Evolutionary conservation across 2,888 invertebrate genomes (phyloP).

Genomic region (Chelonus formosanus): DNA sequence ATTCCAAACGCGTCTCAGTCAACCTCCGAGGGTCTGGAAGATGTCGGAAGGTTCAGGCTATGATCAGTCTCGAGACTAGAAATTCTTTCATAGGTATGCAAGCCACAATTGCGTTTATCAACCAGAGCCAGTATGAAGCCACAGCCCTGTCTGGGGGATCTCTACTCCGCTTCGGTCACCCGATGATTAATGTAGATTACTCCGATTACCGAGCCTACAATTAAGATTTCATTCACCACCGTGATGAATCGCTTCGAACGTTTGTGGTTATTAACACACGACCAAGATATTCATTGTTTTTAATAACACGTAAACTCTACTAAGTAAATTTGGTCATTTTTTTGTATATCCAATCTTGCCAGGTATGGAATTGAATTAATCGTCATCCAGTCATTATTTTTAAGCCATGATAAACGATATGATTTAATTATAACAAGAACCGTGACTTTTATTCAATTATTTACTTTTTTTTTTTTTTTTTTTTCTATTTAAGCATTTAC

Average conservation of each 20-base stretch:
- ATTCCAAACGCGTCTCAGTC: conserved; percentile 68
- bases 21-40: conserved; percentile 57
- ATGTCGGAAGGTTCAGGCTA: too few species aligned
- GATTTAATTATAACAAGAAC: conserved; percentile 12
- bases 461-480: background rate
- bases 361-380: too few species aligned
- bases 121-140: conserved; percentile 11
- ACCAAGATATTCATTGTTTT: conserved; percentile 50
- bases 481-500: background rate
- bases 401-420: background rate
- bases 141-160: background rate
- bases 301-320: conserved; percentile 44
- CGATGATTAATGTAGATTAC: conserved; percentile 55
- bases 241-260: conserved; percentile 44
- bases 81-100: conserved; percentile 13
- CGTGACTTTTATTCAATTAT: too few species aligned
- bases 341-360: too few species aligned
- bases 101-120: conserved; percentile 20
- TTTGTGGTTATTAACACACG: conserved; percentile 24
- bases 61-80: too few species aligned
- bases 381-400: too few species aligned
- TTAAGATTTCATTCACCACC: conserved; percentile 55
- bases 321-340: too few species aligned
- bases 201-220: conserved; percentile 47
- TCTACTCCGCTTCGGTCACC: conserved; percentile 2